Percentiles rank a stretch among this genome's conserved stretches.
Evolutionary conservation across 2,797 vertebrate genomes (phyloP).

Genomic region (Hafferia zeledoni): DNA sequence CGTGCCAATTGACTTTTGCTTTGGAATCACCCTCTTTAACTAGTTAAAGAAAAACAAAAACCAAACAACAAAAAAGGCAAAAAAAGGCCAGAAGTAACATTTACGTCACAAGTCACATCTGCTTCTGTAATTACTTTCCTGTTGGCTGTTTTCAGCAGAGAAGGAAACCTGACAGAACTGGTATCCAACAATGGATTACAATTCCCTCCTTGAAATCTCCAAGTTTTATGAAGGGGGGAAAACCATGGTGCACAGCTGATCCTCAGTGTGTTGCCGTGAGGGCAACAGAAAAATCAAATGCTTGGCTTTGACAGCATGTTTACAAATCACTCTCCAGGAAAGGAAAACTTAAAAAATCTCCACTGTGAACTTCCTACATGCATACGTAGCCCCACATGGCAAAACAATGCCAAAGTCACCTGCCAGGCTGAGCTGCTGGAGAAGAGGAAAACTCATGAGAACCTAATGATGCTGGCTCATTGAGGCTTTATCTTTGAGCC

Average conservation of each 20-base stretch:
- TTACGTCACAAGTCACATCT: slow-evolving; percentile 56
- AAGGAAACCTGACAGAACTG: background rate
- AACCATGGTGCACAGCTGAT: background rate
- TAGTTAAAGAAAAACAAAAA: background rate
- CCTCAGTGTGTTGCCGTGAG: background rate
- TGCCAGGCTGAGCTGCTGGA: slow-evolving; percentile 10
- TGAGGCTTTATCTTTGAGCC: background rate
- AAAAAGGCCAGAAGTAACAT: slow-evolving; percentile 35
- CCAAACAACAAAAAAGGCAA: background rate
- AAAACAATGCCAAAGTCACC: slow-evolving; percentile 19
- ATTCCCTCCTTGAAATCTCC: background rate
- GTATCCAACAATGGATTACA: slow-evolving; percentile 36
- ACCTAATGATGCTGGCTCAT: background rate
- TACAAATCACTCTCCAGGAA: background rate
- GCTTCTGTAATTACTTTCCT: slow-evolving; percentile 50
- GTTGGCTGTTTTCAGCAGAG: background rate
- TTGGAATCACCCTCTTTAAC: background rate
- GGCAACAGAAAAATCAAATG: background rate
- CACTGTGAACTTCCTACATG: background rate
- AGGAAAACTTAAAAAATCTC: slow-evolving; percentile 12
- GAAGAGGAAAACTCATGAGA: background rate
- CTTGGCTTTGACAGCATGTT: background rate
- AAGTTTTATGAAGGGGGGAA: background rate
- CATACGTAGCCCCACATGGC: background rate
- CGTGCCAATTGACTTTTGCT: background rate